phyloP scores from a whole-genome alignment of 2,113 vertebrate species.

The Gymnocephalus cernua region DNA sequence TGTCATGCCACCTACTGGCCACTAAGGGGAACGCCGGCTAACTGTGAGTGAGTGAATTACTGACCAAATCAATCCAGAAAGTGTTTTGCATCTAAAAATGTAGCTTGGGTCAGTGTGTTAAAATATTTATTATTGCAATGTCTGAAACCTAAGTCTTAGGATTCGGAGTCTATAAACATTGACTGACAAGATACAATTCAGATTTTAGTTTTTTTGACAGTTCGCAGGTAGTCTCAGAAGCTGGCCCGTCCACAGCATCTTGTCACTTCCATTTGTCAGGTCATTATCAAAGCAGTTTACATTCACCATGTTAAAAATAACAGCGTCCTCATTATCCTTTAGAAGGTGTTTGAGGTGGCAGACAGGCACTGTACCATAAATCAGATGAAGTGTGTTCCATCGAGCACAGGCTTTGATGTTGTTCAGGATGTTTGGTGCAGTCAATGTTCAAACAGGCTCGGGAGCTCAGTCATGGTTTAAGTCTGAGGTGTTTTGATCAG shows the following conservation, averaged over 20 bases:
- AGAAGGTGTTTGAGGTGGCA: background rate
- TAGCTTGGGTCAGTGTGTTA: background rate
- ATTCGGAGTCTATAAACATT: background rate
- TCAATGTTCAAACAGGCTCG: slow-evolving; percentile 29
- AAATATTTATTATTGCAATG: background rate
- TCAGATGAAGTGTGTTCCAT: background rate
- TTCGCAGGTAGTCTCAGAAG: background rate
- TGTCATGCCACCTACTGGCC: slow-evolving; percentile 49
- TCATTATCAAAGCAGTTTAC: background rate
- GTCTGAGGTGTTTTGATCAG: slow-evolving; percentile 26
- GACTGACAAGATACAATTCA: background rate
- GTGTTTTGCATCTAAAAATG: background rate
- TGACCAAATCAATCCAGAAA: background rate
- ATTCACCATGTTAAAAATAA: slow-evolving; percentile 10
- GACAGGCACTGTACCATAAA: background rate
- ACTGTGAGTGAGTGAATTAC: background rate
- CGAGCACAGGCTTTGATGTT: background rate
- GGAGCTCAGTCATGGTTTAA: slow-evolving; percentile 26
- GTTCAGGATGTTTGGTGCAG: slow-evolving; percentile 15
- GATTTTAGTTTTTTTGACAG: background rate
- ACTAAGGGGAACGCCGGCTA: background rate
- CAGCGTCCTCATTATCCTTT: background rate
- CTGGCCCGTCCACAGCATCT: background rate
- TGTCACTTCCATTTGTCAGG: background rate
- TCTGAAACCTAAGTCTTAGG: background rate